phyloP scores from a whole-genome alignment of 2,888 invertebrate genomes.

The Monochamus alternatus region DNA sequence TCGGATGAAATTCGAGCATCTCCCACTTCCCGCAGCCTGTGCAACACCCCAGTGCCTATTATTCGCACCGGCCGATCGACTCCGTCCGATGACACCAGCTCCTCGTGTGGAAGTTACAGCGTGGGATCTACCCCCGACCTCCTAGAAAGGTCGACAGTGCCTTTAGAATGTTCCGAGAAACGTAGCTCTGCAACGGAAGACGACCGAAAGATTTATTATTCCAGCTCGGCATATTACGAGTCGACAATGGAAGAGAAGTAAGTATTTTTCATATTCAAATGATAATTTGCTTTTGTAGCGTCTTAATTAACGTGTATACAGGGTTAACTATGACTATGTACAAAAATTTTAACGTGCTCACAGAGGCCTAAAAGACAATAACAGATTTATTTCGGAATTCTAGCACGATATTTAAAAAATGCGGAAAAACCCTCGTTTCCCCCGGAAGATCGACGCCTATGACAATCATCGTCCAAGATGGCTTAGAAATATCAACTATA shows the following conservation, averaged over 20 bases:
- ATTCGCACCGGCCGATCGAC: constrained; percentile 70
- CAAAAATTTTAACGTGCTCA: too few species aligned
- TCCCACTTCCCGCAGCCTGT: constrained; percentile 59
- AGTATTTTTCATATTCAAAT: constrained; percentile 57
- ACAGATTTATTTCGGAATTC: too few species aligned
- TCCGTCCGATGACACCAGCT: constrained; percentile 75
- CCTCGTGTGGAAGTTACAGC: constrained; percentile 76
- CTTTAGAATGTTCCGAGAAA: constrained; percentile 65
- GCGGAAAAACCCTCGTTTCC: too few species aligned
- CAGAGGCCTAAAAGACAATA: too few species aligned
- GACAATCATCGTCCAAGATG: too few species aligned
- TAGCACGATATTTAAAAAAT: too few species aligned
- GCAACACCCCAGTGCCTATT: constrained; percentile 67
- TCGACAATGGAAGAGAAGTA: constrained; percentile 81
- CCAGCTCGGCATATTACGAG: constrained; percentile 84
- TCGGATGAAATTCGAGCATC: constrained; percentile 52
- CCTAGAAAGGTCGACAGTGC: constrained; percentile 65
- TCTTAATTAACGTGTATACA: too few species aligned
- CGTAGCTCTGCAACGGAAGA: constrained; percentile 75
- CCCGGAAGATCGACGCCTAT: too few species aligned
- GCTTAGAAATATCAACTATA: too few species aligned
- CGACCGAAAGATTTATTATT: constrained; percentile 80
- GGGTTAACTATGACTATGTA: too few species aligned
- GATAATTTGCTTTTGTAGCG: too few species aligned
- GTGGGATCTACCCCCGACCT: constrained; percentile 70